phyloP scores from a whole-genome alignment of 2,797 vertebrate genomes.

The Cyprinodon diabolis region DNA sequence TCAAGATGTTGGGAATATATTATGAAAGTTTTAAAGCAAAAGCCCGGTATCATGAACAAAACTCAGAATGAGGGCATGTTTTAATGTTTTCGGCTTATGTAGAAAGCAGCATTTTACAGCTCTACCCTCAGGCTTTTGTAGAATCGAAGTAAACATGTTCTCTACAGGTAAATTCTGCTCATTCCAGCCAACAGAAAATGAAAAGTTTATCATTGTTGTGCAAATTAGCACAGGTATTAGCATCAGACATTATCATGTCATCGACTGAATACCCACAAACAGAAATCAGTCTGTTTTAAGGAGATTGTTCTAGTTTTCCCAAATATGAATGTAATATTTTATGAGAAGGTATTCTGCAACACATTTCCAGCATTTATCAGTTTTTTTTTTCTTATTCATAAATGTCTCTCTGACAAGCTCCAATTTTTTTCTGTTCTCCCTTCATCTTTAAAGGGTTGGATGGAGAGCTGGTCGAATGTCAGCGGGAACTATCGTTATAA shows the following conservation, averaged over 20 bases:
- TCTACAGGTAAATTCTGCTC: neutral
- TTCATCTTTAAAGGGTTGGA: conserved; percentile 85
- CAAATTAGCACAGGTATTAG: neutral
- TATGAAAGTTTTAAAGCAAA: neutral
- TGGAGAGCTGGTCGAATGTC: conserved; percentile 99
- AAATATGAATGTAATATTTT: neutral
- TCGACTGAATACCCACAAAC: conserved; percentile 2
- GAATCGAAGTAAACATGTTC: neutral
- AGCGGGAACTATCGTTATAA: conserved; percentile 98
- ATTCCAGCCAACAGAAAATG: neutral
- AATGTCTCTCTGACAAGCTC: neutral
- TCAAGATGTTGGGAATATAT: neutral
- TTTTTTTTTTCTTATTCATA: neutral
- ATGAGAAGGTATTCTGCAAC: neutral
- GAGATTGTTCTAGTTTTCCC: neutral
- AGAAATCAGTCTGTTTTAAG: neutral
- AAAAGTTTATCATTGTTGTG: neutral
- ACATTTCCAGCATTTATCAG: neutral
- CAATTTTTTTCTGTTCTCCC: neutral
- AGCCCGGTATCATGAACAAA: neutral
- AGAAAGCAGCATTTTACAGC: neutral
- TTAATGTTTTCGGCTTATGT: neutral
- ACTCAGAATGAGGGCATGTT: neutral
- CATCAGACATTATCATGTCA: neutral
- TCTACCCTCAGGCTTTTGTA: neutral